phyloP scores from a whole-genome alignment of 2,888 invertebrate genomes.

The Cosmorhoe ocellata region DNA sequence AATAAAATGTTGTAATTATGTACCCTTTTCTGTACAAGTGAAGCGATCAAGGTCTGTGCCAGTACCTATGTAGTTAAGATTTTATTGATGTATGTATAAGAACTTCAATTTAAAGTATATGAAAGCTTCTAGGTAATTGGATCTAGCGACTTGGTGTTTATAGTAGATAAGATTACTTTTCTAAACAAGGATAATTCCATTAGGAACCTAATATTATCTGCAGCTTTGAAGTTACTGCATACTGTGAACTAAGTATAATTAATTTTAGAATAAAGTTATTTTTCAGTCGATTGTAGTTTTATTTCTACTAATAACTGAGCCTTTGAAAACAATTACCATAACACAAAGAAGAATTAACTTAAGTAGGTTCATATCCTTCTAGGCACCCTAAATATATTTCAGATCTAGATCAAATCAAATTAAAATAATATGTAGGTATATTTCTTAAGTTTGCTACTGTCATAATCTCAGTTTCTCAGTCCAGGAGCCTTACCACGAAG shows the following conservation, averaged over 20 bases:
- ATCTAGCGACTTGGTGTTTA: constrained; percentile 68
- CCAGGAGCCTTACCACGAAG: no score
- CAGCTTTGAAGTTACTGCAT: constrained; percentile 70
- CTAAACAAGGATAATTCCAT: constrained; percentile 70
- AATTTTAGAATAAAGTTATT: constrained; percentile 81
- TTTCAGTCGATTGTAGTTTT: constrained; percentile 71
- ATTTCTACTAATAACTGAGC: constrained; percentile 42
- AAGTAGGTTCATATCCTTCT: no score
- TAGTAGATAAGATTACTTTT: constrained; percentile 58
- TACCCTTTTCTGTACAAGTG: constrained; percentile 2
- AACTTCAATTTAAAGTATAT: constrained; percentile 22
- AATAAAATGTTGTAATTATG: neutral
- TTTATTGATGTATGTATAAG: constrained; percentile 35
- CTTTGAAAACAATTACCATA: no score
- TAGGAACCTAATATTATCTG: constrained; percentile 67
- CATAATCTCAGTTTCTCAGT: no score
- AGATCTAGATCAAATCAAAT: no score
- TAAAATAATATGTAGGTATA: no score
- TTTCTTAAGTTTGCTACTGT: no score
- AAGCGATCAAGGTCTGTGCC: constrained; percentile 16
- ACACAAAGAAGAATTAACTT: no score
- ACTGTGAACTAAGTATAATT: constrained; percentile 74
- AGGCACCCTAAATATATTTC: no score
- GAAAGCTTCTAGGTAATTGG: constrained; percentile 58
- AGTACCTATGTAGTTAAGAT: constrained; percentile 31